phyloP scores from a whole-genome alignment of 2,888 invertebrate species.

The Prosapia bicincta region DNA sequence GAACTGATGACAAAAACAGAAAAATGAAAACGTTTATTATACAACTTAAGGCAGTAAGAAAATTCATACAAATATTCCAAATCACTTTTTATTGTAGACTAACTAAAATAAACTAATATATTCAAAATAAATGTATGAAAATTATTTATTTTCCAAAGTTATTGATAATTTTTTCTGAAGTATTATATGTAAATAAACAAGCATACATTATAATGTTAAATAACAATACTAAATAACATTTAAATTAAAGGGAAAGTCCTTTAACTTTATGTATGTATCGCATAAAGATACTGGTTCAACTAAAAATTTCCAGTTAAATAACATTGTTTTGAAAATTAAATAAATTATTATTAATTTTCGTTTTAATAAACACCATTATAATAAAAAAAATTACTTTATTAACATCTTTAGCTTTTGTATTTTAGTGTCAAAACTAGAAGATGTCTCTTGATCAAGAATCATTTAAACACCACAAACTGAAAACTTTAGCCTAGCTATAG shows the following conservation, averaged over 20 bases:
- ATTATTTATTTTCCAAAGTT: not conserved
- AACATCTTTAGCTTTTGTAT: not conserved
- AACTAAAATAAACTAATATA: not conserved
- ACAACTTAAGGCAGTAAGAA: not conserved
- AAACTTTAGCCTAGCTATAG: constrained; percentile 72
- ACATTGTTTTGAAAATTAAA: not conserved
- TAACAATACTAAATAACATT: not conserved
- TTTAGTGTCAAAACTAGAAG: not conserved
- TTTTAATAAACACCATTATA: not conserved
- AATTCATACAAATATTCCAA: not conserved
- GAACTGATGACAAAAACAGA: too few species aligned
- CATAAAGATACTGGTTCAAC: not conserved
- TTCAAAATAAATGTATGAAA: not conserved
- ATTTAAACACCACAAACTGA: not conserved
- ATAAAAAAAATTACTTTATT: not conserved
- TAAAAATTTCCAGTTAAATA: not conserved
- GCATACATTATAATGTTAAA: not conserved
- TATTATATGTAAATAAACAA: not conserved
- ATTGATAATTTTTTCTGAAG: too few species aligned
- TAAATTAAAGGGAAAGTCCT: not conserved
- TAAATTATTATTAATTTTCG: not conserved
- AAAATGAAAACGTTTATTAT: too few species aligned
- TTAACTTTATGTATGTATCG: not conserved
- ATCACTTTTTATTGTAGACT: not conserved
- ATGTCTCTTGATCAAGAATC: not conserved